Conservation (phyloP, 2,888 invertebrate species). For the Cetonia aurata region DNA sequence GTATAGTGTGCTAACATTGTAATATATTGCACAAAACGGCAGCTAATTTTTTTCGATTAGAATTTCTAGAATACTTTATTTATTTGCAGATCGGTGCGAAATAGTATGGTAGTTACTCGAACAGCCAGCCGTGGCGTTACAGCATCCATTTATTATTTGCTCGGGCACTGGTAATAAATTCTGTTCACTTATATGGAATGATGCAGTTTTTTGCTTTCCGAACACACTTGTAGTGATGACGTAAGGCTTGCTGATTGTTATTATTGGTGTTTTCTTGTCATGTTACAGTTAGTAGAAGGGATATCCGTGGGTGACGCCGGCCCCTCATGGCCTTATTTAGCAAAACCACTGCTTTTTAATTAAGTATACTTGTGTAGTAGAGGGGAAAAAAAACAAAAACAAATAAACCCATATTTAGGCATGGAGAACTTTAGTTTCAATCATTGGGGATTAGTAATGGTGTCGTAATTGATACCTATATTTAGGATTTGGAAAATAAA, state of each 20-base stretch:
- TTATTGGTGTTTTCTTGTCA: conserved; percentile 49
- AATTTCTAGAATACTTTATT: too few species aligned
- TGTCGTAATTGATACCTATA: neutral
- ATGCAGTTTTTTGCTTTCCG: conserved; percentile 40
- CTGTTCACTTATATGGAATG: conserved; percentile 40
- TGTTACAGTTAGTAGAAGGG: conserved; percentile 50
- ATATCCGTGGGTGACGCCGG: conserved; percentile 56
- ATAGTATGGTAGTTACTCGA: conserved; percentile 37
- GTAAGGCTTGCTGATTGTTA: conserved; percentile 51
- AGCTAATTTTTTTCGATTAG: too few species aligned
- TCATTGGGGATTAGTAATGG: conserved; percentile 25
- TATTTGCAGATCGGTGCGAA: conserved; percentile 18
- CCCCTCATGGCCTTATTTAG: conserved; percentile 54
- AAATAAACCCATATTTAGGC: conserved; percentile 36
- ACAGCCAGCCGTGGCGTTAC: conserved; percentile 25
- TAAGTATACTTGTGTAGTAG: conserved; percentile 21
- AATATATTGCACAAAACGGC: too few species aligned
- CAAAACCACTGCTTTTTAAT: conserved; percentile 36
- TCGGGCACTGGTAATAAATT: conserved; percentile 39
- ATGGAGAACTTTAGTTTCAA: conserved; percentile 33
- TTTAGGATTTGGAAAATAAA: too few species aligned
- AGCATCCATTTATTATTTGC: conserved; percentile 40
- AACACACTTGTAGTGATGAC: conserved; percentile 48
- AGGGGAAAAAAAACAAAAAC: conserved; percentile 21
- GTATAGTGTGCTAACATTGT: too few species aligned